Conservation (phyloP, 2,797 vertebrate species). For the Megaceryle alcyon region DNA sequence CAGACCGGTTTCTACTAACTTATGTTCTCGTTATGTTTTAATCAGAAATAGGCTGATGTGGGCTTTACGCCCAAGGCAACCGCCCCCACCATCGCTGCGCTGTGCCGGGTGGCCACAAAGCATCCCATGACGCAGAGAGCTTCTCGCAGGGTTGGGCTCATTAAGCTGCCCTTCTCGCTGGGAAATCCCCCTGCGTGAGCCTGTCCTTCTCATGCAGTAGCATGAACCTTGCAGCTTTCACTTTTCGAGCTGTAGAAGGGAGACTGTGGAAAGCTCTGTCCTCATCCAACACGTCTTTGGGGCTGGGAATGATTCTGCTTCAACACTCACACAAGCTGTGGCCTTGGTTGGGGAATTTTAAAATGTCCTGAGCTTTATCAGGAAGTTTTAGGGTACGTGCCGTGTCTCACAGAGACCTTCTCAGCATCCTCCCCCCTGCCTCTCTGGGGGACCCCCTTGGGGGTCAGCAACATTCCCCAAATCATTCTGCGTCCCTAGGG, state of each 20-base stretch:
- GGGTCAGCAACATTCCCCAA: neutral
- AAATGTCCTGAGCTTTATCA: neutral
- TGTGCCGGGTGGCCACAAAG: neutral
- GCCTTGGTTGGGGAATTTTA: neutral
- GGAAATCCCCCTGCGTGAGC: rapidly evolving
- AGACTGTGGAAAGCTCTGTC: neutral
- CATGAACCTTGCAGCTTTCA: rapidly evolving
- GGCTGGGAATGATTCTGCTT: neutral
- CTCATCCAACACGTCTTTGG: rapidly evolving
- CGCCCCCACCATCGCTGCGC: rapidly evolving
- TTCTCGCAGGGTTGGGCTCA: neutral
- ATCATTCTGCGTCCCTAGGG: neutral
- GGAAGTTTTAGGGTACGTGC: neutral
- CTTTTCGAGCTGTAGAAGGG: neutral
- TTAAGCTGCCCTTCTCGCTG: rapidly evolving
- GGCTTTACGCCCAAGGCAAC: neutral
- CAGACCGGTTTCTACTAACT: neutral
- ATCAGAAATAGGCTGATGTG: neutral
- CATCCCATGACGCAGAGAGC: neutral
- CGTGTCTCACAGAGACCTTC: neutral
- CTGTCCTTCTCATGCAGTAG: neutral
- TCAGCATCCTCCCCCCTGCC: neutral
- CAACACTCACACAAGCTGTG: neutral
- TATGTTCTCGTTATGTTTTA: neutral
- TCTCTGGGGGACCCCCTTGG: rapidly evolving